These are phyloP conservation scores for Coelinius sp. DNA, from an alignment of 2,888 invertebrate genomes.

Conservation along the genomic window DNA sequence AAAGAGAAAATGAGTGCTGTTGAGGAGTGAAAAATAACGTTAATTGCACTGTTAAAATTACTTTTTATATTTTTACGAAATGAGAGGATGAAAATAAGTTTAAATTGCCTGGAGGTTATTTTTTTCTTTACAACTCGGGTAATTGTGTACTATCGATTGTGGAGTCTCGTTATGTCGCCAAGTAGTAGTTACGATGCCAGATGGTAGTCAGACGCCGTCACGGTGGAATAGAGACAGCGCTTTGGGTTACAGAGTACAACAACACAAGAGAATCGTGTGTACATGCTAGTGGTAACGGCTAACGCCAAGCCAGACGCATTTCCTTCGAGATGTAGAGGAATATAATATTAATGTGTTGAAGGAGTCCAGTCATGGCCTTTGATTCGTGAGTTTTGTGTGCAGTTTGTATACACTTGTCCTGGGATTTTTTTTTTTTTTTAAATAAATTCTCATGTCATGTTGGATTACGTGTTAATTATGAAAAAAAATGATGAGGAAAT, in stretches of 20 bases:
- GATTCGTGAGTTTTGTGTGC: constrained; percentile 16
- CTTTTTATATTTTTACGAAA: not conserved
- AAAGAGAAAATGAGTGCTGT: not conserved
- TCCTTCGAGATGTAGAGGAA: constrained; percentile 21
- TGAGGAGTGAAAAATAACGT: not conserved
- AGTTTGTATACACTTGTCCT: not conserved
- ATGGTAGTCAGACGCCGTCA: constrained; percentile 24
- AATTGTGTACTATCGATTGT: constrained; percentile 21
- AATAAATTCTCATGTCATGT: too few species aligned
- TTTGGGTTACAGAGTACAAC: not conserved
- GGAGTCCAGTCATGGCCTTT: constrained; percentile 29
- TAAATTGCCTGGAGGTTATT: not conserved
- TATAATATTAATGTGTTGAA: constrained; percentile 17
- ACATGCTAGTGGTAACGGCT: constrained; percentile 21
- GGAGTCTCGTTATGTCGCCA: constrained; percentile 4
- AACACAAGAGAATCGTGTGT: not conserved
- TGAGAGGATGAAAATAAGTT: not conserved
- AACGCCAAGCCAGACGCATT: constrained; percentile 24
- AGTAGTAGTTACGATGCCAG: constrained; percentile 32
- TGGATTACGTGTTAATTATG: too few species aligned
- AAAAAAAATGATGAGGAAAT: not conserved
- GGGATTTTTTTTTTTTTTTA: not conserved
- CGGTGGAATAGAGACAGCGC: constrained; percentile 4
- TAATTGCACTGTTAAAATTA: not conserved
- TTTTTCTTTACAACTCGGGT: constrained; percentile 11